These are phyloP conservation scores for Thecocarcelia acutangulata DNA, from an alignment of 2,888 invertebrate species.

Conservation along the genomic window DNA sequence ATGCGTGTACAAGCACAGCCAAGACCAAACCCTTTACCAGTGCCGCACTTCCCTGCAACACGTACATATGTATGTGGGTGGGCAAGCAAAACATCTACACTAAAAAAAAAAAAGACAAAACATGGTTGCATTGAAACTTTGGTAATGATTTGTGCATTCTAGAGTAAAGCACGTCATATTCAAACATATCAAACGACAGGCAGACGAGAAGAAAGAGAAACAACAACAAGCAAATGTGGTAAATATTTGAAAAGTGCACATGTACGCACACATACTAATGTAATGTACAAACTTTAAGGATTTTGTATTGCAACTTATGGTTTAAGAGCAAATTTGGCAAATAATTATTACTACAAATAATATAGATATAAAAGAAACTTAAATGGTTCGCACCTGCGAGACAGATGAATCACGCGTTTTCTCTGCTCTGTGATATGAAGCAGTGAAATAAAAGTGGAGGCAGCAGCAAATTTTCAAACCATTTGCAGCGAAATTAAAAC, in stretches of 20 bases:
- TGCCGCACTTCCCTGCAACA: conserved; percentile 34
- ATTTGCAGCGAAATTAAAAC: conserved; percentile 45
- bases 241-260: conserved; percentile 34
- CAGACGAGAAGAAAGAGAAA: not conserved
- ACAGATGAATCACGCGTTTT: conserved; percentile 59
- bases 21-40: conserved; percentile 21
- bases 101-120: conserved; percentile 31
- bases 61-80: conserved; percentile 24
- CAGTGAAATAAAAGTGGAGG: conserved; percentile 19
- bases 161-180: conserved; percentile 66
- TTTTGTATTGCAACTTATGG: conserved; percentile 58
- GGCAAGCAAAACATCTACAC: conserved; percentile 37
- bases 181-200: conserved; percentile 58
- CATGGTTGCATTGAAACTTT: conserved; percentile 74
- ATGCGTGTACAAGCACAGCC: conserved; percentile 21
- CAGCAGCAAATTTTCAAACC: conserved; percentile 55
- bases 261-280: not conserved
- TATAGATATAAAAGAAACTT: conserved; percentile 49
- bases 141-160: conserved; percentile 78
- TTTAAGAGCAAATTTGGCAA: conserved; percentile 55
- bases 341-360: conserved; percentile 43
- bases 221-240: conserved; percentile 15
- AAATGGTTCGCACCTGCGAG: conserved; percentile 76
- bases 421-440: conserved; percentile 2
- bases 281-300: not conserved